Conservation (phyloP, 2,113 vertebrate genomes). For the Mastomys natalensis region DNA sequence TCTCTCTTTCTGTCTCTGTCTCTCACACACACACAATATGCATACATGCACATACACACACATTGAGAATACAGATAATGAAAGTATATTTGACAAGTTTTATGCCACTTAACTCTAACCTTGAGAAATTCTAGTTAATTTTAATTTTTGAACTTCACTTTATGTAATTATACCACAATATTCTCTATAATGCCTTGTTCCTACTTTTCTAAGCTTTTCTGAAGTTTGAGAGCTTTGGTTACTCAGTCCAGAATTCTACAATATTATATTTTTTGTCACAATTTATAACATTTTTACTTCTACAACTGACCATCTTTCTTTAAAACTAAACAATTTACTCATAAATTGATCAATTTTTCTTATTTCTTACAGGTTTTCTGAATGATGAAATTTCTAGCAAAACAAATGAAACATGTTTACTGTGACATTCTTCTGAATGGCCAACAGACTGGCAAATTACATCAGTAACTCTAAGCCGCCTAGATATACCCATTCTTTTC, state of each 20-base stretch:
- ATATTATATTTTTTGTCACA: not conserved
- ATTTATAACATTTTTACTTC: constrained; percentile 23
- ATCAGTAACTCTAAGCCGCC: not conserved
- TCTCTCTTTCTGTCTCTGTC: too few relatives aligned
- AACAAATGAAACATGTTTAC: not conserved
- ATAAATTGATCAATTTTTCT: not conserved
- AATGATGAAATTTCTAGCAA: not conserved
- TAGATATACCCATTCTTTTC: not conserved
- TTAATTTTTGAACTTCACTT: constrained; percentile 27
- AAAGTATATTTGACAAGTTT: not conserved
- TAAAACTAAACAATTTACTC: too few relatives aligned
- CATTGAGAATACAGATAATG: not conserved
- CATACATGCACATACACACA: not conserved
- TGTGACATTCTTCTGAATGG: not conserved
- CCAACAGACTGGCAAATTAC: not conserved
- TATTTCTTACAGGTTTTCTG: not conserved
- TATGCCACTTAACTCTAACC: not conserved
- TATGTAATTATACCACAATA: not conserved
- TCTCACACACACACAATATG: not conserved
- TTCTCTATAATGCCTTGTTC: not conserved
- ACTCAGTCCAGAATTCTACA: too few relatives aligned
- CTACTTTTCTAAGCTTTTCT: not conserved
- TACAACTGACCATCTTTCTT: not conserved
- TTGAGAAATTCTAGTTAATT: not conserved
- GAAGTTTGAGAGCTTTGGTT: not conserved